Conservation (phyloP, 2,113 vertebrate genomes). For the Triplophysa tibetana region DNA sequence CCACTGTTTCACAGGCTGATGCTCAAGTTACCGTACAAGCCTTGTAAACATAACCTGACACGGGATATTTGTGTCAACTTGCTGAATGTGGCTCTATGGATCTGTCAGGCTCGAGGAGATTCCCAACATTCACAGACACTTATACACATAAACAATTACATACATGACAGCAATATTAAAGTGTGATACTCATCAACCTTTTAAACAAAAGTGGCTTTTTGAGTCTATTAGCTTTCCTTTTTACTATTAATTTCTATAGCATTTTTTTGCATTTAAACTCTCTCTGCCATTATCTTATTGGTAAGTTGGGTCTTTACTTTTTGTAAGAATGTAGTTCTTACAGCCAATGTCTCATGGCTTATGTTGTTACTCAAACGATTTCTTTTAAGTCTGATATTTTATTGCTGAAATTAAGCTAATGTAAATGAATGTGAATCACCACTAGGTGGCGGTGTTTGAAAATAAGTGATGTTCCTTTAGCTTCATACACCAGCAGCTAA, state of each 20-base stretch:
- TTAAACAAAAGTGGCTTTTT: too few relatives aligned
- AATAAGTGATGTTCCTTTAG: background rate
- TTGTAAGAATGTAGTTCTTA: too few relatives aligned
- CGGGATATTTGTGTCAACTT: background rate
- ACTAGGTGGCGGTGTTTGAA: slow-evolving; percentile 43
- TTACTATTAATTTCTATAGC: background rate
- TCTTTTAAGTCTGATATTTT: background rate
- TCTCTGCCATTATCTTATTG: too few relatives aligned
- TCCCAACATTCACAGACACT: background rate
- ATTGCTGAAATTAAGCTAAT: background rate
- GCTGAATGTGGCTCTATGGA: slow-evolving; percentile 3
- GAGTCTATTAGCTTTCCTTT: background rate
- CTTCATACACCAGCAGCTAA: background rate
- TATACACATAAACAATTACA: background rate
- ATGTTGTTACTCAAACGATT: too few relatives aligned
- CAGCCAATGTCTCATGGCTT: too few relatives aligned
- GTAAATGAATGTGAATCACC: background rate
- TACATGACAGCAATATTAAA: too few relatives aligned
- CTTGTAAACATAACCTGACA: slow-evolving; percentile 30
- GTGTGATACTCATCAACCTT: too few relatives aligned
- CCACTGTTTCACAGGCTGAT: slow-evolving; percentile 13
- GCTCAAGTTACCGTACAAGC: slow-evolving; percentile 12
- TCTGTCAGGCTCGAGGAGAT: background rate
- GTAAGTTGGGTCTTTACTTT: too few relatives aligned
- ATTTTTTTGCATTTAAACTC: background rate